Conservation (phyloP, 2,888 invertebrate species). For the Ligdia adustata region DNA sequence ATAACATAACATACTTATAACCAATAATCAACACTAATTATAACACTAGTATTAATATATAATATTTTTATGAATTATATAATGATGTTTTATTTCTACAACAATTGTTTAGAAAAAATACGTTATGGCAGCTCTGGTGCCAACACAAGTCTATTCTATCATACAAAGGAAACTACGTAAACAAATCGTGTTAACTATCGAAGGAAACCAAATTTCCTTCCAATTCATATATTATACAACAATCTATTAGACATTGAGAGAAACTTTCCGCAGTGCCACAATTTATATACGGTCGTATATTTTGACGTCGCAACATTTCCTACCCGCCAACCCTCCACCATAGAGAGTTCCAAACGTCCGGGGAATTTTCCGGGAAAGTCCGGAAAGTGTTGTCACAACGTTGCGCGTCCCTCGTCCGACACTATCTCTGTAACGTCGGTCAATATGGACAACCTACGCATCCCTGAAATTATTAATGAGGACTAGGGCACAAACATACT, state of each 20-base stretch:
- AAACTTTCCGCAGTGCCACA: background rate
- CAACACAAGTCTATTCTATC: no score
- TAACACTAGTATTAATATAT: no score
- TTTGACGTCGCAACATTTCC: conserved; percentile 13
- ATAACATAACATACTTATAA: no score
- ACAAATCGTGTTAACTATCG: no score
- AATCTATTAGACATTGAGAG: background rate
- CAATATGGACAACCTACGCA: conserved; percentile 18
- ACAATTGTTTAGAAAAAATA: no score
- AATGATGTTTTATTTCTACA: no score
- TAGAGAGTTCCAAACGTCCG: conserved; percentile 4
- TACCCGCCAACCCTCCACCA: background rate
- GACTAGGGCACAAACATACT: background rate
- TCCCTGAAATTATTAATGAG: background rate
- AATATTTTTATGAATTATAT: no score
- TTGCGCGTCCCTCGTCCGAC: conserved; percentile 12
- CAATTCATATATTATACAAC: background rate
- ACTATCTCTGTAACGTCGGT: conserved; percentile 19
- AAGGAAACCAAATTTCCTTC: background rate
- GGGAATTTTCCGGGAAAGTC: conserved; percentile 10
- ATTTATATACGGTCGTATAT: no score
- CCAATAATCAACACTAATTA: no score
- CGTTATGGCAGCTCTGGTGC: no score
- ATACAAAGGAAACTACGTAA: no score
- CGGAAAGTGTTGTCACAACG: conserved; percentile 18